Evolutionary conservation across 2,113 vertebrate genomes (phyloP).

Genomic region (Tor tambroides): DNA sequence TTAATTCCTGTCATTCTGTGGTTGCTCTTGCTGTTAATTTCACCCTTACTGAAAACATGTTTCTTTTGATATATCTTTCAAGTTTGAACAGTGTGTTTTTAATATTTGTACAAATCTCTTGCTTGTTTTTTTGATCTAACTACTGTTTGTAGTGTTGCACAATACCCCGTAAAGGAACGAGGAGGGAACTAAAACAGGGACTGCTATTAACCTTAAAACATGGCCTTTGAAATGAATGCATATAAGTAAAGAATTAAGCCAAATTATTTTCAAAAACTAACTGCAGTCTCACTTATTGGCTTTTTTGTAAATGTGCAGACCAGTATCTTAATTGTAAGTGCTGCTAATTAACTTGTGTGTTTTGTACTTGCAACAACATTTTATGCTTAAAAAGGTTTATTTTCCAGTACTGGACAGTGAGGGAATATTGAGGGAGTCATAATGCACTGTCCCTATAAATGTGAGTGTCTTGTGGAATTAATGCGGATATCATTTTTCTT

Average conservation of each 20-base stretch:
- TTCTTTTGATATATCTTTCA: not conserved
- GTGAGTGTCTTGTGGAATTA: slow-evolving; percentile 43
- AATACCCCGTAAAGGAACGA: slow-evolving; percentile 59
- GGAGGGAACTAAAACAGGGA: slow-evolving; percentile 64
- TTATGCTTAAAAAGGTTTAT: slow-evolving; percentile 8
- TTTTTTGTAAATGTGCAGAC: slow-evolving; percentile 38
- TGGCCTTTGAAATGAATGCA: slow-evolving; percentile 28
- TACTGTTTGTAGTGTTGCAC: slow-evolving; percentile 43
- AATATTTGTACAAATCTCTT: slow-evolving; percentile 40
- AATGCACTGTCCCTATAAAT: slow-evolving; percentile 56
- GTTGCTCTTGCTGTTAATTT: not conserved
- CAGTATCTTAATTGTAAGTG: slow-evolving; percentile 47
- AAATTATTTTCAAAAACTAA: slow-evolving; percentile 37
- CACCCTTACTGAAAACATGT: not conserved
- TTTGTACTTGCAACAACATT: slow-evolving; percentile 6
- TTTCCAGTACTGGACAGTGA: slow-evolving; percentile 63
- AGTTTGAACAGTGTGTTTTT: not conserved
- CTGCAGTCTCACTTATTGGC: slow-evolving; percentile 37
- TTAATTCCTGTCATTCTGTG: not conserved
- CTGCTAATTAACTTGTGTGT: slow-evolving; percentile 63
- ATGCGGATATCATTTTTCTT: slow-evolving; percentile 16
- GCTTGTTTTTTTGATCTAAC: slow-evolving; percentile 10
- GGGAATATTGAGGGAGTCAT: slow-evolving; percentile 60
- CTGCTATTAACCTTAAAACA: slow-evolving; percentile 50
- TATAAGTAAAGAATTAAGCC: slow-evolving; percentile 26